Evolutionary conservation across 1,140 invertebrate genomes (phyloP).

Genomic region (Diabrotica undecimpunctata): DNA sequence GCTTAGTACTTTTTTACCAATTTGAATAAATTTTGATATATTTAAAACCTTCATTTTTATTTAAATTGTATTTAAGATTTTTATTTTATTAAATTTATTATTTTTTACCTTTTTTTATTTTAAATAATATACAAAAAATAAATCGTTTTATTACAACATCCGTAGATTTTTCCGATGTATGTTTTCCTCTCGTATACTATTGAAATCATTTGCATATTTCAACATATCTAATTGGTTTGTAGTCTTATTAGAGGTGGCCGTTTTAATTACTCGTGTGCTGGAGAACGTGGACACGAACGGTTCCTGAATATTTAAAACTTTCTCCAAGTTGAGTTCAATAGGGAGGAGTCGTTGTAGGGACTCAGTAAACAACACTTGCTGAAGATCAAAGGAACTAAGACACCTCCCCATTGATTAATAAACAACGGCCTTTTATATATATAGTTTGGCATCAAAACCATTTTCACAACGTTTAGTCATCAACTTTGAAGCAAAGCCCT

Average conservation of each 20-base stretch:
- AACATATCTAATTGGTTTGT: constrained; percentile 7
- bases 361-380: constrained; percentile 25
- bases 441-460: background rate
- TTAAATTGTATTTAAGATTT: too few species aligned
- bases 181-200: too few species aligned
- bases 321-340: constrained; percentile 26
- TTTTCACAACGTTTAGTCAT: background rate
- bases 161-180: too few species aligned
- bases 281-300: constrained; percentile 20
- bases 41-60: too few species aligned
- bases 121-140: too few species aligned
- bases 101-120: too few species aligned
- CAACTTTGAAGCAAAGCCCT: background rate
- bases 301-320: constrained; percentile 31
- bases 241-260: constrained; percentile 3
- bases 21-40: too few species aligned
- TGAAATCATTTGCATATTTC: background rate
- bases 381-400: constrained; percentile 24
- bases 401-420: constrained; percentile 26
- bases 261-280: constrained; percentile 27
- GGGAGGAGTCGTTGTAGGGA: constrained; percentile 5
- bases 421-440: constrained; percentile 23
- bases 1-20: too few species aligned
- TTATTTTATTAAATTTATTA: too few species aligned
- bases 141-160: too few species aligned